Evolutionary conservation across 2,113 vertebrate species (phyloP), one percentile per base, ranked within the genome.

Genomic region (Tor tambroides): DNA sequence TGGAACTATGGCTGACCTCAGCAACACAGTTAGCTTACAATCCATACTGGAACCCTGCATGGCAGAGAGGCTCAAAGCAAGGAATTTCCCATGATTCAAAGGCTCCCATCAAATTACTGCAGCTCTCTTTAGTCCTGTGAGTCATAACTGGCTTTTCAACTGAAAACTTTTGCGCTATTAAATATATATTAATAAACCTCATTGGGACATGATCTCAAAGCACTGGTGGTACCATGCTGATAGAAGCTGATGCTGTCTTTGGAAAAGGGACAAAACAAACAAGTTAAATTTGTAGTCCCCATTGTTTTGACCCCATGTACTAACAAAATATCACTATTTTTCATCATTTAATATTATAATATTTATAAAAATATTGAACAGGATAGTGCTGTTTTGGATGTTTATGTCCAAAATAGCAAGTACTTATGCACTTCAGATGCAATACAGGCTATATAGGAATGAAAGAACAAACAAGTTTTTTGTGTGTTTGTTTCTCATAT

Each of bases 1-100:
- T 74, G 65, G 30, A 80, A 86, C 78, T 81, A 74, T 56, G 56
- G 56, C 85, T 80, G 67, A 80, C 63, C 85, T 83, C 80, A 32
- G 41, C 4, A 49, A 69, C 61, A 49, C 80, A 46, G 63, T 81
- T 59, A 59, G 77, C 54, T n/a, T 51, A 83, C 63, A 51, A 46
- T 83, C 41, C 63, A 69, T 69, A 69, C 26, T 83, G 80, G 80
- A 83, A 69, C 77, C 61, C 77, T 51, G 41, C 56, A 23, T 28
- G 26, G 21, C 17, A 49, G 11, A 54, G 19, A 28, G 28, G 26
- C 14, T 65, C 76, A 49, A 69, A 83, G 79, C 41, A 69, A 83
- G 63, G 41, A 83, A 83, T 67, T 83, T 69, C 80, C 80, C 80
- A 83, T 83, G 80, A 83, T 83, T 83, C 38, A 65, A 49, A 69